phyloP scores from a whole-genome alignment of 2,888 invertebrate species.

The Teinopalpus imperialis region DNA sequence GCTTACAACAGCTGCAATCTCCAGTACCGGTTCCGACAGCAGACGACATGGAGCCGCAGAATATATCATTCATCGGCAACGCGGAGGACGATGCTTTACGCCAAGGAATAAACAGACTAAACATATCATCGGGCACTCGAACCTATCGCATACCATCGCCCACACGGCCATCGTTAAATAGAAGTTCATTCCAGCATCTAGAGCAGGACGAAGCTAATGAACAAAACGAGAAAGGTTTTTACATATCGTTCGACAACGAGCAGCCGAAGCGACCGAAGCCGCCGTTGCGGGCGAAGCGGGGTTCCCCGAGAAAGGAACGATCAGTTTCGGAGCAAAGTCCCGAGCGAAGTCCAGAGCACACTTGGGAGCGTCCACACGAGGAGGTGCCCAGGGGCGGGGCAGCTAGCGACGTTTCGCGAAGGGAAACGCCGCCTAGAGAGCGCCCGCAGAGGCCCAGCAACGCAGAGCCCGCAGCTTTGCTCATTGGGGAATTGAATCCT shows the following conservation, averaged over 20 bases:
- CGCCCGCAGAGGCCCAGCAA: slow-evolving; percentile 39
- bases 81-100: slow-evolving; percentile 80
- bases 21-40: slow-evolving; percentile 86
- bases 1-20: slow-evolving; percentile 75
- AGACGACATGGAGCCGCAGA: slow-evolving; percentile 96
- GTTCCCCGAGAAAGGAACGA: slow-evolving; percentile 88
- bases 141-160: slow-evolving; percentile 96
- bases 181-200: slow-evolving; percentile 86
- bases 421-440: slow-evolving; percentile 49
- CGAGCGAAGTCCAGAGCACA: slow-evolving; percentile 56
- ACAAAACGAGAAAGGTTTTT: slow-evolving; percentile 91
- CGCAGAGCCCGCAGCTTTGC: slow-evolving; percentile 64
- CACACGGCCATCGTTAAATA: slow-evolving; percentile 86
- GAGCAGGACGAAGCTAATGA: slow-evolving; percentile 57
- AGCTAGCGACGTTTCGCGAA: slow-evolving; percentile 31
- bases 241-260: slow-evolving; percentile 95
- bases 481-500: slow-evolving; percentile 68
- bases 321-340: slow-evolving; percentile 53
- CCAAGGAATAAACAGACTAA: slow-evolving; percentile 87
- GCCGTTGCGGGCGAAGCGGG: slow-evolving; percentile 88
- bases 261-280: slow-evolving; percentile 95
- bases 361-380: slow-evolving; percentile 12
- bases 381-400: slow-evolving; percentile 25
- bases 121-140: slow-evolving; percentile 93
- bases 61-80: slow-evolving; percentile 94